Evolutionary conservation across 1,140 invertebrate genomes (phyloP).

Genomic region (Papilio polytes): DNA sequence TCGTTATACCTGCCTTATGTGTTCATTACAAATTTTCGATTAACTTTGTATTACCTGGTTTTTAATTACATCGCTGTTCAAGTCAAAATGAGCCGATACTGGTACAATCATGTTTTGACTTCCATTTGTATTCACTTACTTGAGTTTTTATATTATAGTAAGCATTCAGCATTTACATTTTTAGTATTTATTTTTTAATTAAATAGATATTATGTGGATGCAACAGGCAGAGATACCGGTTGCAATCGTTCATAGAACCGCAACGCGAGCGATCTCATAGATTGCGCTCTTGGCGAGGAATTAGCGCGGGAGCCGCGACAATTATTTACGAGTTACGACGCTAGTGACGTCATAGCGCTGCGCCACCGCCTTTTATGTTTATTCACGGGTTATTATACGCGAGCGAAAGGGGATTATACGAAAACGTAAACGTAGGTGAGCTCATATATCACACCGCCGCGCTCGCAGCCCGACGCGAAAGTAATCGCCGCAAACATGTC

Average conservation of each 20-base stretch:
- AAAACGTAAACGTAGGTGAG: conserved; percentile 66
- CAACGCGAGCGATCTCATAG: conserved; percentile 60
- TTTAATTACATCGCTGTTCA: conserved; percentile 19
- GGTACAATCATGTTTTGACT: background rate
- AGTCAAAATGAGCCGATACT: background rate
- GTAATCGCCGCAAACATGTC: conserved; percentile 70
- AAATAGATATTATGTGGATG: conserved; percentile 47
- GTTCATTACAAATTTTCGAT: conserved; percentile 32
- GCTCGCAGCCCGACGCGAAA: conserved; percentile 62
- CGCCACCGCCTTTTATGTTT: conserved; percentile 70
- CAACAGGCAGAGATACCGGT: conserved; percentile 59
- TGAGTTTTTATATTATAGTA: background rate
- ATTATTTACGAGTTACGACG: conserved; percentile 72
- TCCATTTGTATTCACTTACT: background rate
- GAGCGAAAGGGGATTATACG: conserved; percentile 63
- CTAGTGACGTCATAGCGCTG: conserved; percentile 58
- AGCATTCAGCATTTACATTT: background rate
- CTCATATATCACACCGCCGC: conserved; percentile 65
- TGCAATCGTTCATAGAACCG: conserved; percentile 52
- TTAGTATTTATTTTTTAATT: conserved; percentile 35
- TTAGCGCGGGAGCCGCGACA: conserved; percentile 68
- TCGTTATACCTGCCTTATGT: conserved; percentile 35
- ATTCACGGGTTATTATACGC: conserved; percentile 72
- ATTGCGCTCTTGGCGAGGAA: conserved; percentile 68
- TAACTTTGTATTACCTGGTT: background rate